Base-by-base conservation (phyloP, 2,797 vertebrate species). In the Spinus olivaceus region DNA sequence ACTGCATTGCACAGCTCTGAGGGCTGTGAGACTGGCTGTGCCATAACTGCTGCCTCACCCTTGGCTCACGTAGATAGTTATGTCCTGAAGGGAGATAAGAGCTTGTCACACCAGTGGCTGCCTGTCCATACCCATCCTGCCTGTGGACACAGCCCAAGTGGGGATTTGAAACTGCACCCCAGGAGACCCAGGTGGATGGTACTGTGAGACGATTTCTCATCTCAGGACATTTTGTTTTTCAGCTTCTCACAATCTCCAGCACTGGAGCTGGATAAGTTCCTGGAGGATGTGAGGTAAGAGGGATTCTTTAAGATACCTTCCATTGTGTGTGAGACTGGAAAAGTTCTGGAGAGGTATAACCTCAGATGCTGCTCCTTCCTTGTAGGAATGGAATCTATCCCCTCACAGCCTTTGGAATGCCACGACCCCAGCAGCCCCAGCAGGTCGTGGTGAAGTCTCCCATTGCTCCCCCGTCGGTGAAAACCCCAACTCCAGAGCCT, bases 231-330 rank as follows among this genome's bases (percentile, higher is more conserved):
- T 54, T 53, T 42, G 10, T 53, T 20, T 78, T 67, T 28, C 83
- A 99, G 99, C 88, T 99, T 99, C 78, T 99, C 99, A 19, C 99
- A 99, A 61, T 99, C 99, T 91, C 99, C 99, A 90, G 99, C 99
- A 2, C 96, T 99, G 71, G 99, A 99, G 97, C 92, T 99, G 93
- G 99, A 99, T 97, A 99, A 99, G 94, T 99, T 99, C 97, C 98
- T 99, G 86, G 99, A 99, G 97, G 99, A 99, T 87, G 99, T 99
- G 54, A 98, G 99, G 99, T 99, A 92, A 97, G 97, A 63, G 51
- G 30, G 12, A 4, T 35, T 69, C 53, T 72, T 64, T 51, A 61
- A 15, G 64, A 28, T 19, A 63, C 9, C 27, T 93, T 85, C 21
- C 60, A 16, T 13, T 27, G 10, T 30, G 16, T 35, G 35, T n/a